Percentiles rank a stretch among this genome's conserved stretches.
Conservation (phyloP, 2,888 invertebrate genomes). For the Xylocampa areola region DNA sequence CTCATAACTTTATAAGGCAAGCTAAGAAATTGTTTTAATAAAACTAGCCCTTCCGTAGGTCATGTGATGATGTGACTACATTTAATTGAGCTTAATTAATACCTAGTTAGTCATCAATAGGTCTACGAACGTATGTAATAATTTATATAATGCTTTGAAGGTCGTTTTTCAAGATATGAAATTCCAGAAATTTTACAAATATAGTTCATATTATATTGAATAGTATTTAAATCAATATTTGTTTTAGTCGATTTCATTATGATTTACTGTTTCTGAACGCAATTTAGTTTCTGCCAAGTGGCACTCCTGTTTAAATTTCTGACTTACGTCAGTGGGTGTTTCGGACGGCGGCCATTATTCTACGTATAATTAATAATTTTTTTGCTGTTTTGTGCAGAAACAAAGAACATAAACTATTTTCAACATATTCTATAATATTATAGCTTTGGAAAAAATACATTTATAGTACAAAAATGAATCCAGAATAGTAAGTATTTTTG, state of each 20-base stretch:
- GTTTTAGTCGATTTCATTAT: conserved; percentile 44
- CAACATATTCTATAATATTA: conserved; percentile 71
- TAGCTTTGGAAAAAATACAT: conserved; percentile 77
- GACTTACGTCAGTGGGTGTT: conserved; percentile 89
- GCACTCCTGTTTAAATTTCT: conserved; percentile 85
- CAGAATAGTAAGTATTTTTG: conserved; percentile 94
- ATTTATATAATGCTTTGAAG: no score
- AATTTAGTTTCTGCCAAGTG: conserved; percentile 86
- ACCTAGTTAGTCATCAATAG: no score
- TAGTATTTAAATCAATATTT: background rate
- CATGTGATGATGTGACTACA: no score
- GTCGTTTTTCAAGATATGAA: no score
- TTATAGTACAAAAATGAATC: conserved; percentile 92
- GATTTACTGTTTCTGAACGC: conserved; percentile 70
- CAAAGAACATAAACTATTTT: conserved; percentile 82
- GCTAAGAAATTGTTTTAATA: no score
- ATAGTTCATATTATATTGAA: background rate
- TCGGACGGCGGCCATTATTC: conserved; percentile 88
- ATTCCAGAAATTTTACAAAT: no score
- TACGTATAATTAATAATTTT: conserved; percentile 85
- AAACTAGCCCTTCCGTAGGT: no score
- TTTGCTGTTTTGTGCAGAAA: conserved; percentile 84
- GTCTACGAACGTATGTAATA: no score
- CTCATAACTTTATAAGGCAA: no score
- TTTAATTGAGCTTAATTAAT: no score